phyloP scores from a whole-genome alignment of 2,888 invertebrate species.

The Aspidapion aeneum region DNA sequence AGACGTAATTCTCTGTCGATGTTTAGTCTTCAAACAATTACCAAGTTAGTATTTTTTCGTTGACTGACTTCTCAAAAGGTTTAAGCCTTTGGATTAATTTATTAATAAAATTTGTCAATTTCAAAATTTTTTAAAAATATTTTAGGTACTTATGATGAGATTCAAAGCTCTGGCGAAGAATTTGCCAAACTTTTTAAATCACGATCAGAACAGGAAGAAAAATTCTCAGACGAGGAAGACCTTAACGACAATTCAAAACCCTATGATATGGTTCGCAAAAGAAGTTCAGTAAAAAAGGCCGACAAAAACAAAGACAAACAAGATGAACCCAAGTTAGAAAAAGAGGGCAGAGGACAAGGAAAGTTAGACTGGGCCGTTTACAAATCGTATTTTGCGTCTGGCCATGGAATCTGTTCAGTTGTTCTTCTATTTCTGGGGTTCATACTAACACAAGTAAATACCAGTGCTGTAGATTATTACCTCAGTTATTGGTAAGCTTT shows the following conservation, averaged over 20 bases:
- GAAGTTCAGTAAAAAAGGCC: background rate
- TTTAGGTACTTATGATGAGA: slow-evolving; percentile 24
- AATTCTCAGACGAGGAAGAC: slow-evolving; percentile 1
- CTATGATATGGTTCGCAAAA: background rate
- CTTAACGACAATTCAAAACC: background rate
- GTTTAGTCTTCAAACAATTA: no score
- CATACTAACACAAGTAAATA: slow-evolving; percentile 63
- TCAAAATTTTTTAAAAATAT: no score
- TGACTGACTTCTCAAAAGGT: no score
- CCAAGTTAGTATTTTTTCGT: no score
- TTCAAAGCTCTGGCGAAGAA: slow-evolving; percentile 21
- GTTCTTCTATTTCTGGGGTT: slow-evolving; percentile 49
- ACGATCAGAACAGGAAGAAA: slow-evolving; percentile 14
- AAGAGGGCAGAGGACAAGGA: slow-evolving; percentile 61
- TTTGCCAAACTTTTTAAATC: slow-evolving; percentile 22
- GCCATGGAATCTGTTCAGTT: slow-evolving; percentile 49
- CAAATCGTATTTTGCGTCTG: slow-evolving; percentile 66
- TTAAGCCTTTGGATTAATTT: no score
- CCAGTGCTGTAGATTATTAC: slow-evolving; percentile 76
- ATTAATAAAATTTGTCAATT: no score
- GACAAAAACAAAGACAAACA: slow-evolving; percentile 4
- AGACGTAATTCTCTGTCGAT: no score
- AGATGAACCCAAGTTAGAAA: slow-evolving; percentile 42
- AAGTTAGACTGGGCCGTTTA: slow-evolving; percentile 53
- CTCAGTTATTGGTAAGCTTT: slow-evolving; percentile 67